Evolutionary conservation across 2,888 invertebrate species (phyloP), one percentile per base, ranked within the genome.

Genomic region (Lagria hirta): DNA sequence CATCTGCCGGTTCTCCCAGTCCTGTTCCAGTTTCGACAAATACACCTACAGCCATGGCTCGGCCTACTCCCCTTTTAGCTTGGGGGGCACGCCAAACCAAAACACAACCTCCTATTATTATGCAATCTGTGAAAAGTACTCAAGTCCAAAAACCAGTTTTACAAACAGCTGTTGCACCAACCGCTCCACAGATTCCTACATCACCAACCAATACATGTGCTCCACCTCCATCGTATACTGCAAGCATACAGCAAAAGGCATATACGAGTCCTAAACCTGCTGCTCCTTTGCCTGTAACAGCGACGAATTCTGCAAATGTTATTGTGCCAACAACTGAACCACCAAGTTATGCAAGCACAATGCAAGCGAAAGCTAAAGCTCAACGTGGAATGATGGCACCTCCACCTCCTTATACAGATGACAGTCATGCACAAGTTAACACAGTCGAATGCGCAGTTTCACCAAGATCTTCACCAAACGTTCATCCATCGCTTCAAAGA

Each of bases 71-170:
- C 2, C 74, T 88, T 38, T 86, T 85, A 67, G 86, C 89, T 28
- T 88, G 92, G 84, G 85, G 86, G 41, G 88, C 90, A 38, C 76
- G 88, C 32, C 94, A 94, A 69, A 85, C 91, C 21, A 89, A 87
- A 62, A 86, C 92, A 11, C 93, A 93, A 64, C 88, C 92, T 30
- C 93, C 94, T 4, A 90, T 96, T 53, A 94, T 96, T 51, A 96
- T 95, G 93, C 94, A 95, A 69, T 91, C 93, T 16, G 96, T 96
- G 10, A 92, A 92, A 70, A 93, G 93, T 74, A 93, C 93, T 10
- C 93, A 94, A 71, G 94, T 93, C 21, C 93, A 93, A 66, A 96
- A 95, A 69, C 96, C 96, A 0, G 84, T 94, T 15, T 75, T 95
- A 51, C 96, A 96, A 73, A 96, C 94, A 8, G 96, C 96, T 5